Conservation (phyloP, 2,113 vertebrate species). For the Ictalurus furcatus region DNA sequence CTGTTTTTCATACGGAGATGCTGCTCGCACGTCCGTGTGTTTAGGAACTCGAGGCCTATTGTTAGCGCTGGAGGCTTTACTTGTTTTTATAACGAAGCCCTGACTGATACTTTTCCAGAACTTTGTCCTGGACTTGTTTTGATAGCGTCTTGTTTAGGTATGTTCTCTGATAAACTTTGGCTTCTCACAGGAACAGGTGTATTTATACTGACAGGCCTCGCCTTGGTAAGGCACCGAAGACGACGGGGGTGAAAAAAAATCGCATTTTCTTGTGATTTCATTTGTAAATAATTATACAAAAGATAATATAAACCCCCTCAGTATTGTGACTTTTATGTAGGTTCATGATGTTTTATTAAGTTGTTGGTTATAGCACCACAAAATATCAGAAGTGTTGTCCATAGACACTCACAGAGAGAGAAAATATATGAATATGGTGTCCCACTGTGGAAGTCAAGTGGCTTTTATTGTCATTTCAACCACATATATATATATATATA, state of each 20-base stretch:
- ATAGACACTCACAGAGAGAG: too few relatives aligned
- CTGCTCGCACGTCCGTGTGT: neutral
- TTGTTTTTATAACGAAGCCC: neutral
- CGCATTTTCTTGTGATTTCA: neutral
- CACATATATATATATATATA: too few relatives aligned
- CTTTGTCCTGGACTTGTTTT: neutral
- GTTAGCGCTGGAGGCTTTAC: neutral
- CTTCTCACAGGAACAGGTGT: neutral
- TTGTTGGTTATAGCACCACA: too few relatives aligned
- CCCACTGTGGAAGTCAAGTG: too few relatives aligned
- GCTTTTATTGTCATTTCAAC: too few relatives aligned
- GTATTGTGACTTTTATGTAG: neutral
- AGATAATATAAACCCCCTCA: too few relatives aligned
- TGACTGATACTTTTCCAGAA: neutral
- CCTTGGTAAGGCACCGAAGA: too few relatives aligned
- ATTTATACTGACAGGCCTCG: neutral
- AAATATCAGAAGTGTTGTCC: too few relatives aligned
- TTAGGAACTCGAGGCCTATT: neutral
- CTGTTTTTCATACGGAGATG: neutral
- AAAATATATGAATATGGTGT: too few relatives aligned
- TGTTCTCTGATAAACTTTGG: neutral
- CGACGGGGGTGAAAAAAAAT: too few relatives aligned
- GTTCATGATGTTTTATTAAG: neutral
- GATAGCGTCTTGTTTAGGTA: neutral
- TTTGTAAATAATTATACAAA: neutral